A percentile compares a stretch with the other conserved stretches of the same genome.
Conservation (phyloP, 1,140 invertebrate genomes). For the Formica exsecta region DNA sequence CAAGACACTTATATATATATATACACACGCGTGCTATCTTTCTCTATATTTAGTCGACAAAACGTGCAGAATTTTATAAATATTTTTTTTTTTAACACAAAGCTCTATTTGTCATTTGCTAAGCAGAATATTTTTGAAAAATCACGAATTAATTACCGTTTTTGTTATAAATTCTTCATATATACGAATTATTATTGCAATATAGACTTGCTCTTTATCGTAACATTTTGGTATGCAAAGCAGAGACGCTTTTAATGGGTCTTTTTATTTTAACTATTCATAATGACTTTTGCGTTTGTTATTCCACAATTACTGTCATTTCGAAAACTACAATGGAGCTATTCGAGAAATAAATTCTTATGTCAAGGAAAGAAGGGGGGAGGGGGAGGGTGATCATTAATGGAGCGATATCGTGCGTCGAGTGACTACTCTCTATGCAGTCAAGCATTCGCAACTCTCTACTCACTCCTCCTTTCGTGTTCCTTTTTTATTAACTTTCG, state of each 20-base stretch:
- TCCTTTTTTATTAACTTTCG: slow-evolving; percentile 53
- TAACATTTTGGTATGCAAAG: neutral
- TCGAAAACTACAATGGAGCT: slow-evolving; percentile 11
- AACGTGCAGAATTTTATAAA: too few species aligned
- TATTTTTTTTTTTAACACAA: too few species aligned
- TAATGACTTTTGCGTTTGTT: slow-evolving; percentile 5
- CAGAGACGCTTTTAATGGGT: neutral
- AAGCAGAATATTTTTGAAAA: neutral
- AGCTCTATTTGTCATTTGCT: too few species aligned
- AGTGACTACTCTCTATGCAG: slow-evolving; percentile 59
- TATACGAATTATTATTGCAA: neutral
- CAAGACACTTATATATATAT: too few species aligned
- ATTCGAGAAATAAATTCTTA: slow-evolving; percentile 56
- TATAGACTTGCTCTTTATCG: neutral
- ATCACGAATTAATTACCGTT: neutral
- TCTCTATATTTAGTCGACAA: neutral
- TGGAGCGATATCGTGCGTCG: slow-evolving; percentile 53
- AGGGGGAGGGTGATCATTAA: slow-evolving; percentile 18
- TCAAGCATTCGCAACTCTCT: slow-evolving; percentile 47
- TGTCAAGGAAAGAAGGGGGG: neutral
- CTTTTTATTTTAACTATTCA: neutral
- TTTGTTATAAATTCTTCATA: neutral
- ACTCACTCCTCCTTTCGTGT: slow-evolving; percentile 43
- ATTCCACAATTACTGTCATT: slow-evolving; percentile 22
- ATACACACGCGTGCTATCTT: too few species aligned